Evolutionary conservation across 2,797 vertebrate genomes (phyloP), one percentile per base, ranked within the genome.

Genomic region (Peromyscus attwateri): DNA sequence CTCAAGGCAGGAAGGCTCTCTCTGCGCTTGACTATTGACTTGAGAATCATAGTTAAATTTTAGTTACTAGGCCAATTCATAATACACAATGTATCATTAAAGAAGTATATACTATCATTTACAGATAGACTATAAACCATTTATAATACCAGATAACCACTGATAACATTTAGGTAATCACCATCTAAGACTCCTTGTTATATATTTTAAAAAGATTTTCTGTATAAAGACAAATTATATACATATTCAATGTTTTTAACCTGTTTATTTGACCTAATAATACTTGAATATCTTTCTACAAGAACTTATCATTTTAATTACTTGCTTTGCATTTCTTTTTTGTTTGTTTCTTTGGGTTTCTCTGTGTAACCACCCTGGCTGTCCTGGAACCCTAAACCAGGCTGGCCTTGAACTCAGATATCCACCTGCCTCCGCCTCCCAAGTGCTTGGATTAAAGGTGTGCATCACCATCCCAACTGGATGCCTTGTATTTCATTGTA

Each of bases 121-220:
- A 66, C 19, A 84, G 81, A 46, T 66, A 84, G 40, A 49, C 62
- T 66, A 52, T 34, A 49, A 77, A 77, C 83, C 27, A 60, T 77
- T 37, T 96, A 29, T 71, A 27, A 70, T 83, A 11, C 77, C 40
- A 52, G 75, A 60, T 49, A 76, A 68, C 23, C 49, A 75, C 40
- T 57, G 40, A n/a, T 87, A 90, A 68, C 66, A 57, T 91, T 91
- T 81, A 87, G 46, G 19, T 81, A 80, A 64, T n/a, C 37, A 68
- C 8, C 81, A 87, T 1, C 29, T 46, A 40, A 55, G 71, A 70
- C 23, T 57, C 49, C 34, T 83, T 37, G 21, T 55, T 1, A 73
- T 29, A 87, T 49, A 21, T 68, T 87, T 43, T 16, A 17, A 62
- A 60, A 16, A 83, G 34, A 82, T 8, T 64, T 64, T 83, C 55